These are phyloP conservation scores for Monodelphis domestica DNA, from an alignment of 2,797 vertebrate genomes.

Conservation along the genomic window DNA sequence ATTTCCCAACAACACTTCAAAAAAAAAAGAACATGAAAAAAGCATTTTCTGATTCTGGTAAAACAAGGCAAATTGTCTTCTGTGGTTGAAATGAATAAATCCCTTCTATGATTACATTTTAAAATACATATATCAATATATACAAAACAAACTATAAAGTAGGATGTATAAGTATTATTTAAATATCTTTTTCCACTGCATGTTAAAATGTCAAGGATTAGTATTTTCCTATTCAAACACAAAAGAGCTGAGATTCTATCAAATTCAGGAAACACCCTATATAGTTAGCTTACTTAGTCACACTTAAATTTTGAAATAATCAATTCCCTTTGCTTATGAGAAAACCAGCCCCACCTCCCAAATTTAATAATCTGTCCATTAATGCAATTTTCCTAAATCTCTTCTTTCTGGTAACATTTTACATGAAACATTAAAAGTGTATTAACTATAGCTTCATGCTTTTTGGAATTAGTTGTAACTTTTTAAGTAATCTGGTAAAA, in stretches of 20 bases:
- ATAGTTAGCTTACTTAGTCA: background rate
- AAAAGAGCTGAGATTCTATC: background rate
- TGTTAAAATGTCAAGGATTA: slow-evolving; percentile 4
- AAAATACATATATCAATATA: background rate
- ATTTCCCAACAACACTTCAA: background rate
- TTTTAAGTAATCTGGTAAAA: background rate
- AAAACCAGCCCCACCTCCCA: background rate
- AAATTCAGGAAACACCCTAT: background rate
- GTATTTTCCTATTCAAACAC: background rate
- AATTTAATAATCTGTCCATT: background rate
- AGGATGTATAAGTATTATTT: background rate
- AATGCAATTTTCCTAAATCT: background rate
- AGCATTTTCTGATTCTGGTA: background rate
- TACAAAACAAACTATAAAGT: background rate
- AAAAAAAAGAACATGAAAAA: background rate
- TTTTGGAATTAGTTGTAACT: background rate
- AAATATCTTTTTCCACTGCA: background rate
- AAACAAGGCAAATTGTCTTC: background rate
- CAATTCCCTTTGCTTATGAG: background rate
- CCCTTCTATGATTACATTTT: background rate
- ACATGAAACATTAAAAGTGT: background rate
- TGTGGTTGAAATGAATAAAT: slow-evolving; percentile 23
- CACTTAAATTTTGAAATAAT: background rate
- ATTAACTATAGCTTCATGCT: background rate
- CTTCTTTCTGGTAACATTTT: background rate